phyloP scores from a whole-genome alignment of 1,140 invertebrate genomes.

The Brachionus manjavacas region DNA sequence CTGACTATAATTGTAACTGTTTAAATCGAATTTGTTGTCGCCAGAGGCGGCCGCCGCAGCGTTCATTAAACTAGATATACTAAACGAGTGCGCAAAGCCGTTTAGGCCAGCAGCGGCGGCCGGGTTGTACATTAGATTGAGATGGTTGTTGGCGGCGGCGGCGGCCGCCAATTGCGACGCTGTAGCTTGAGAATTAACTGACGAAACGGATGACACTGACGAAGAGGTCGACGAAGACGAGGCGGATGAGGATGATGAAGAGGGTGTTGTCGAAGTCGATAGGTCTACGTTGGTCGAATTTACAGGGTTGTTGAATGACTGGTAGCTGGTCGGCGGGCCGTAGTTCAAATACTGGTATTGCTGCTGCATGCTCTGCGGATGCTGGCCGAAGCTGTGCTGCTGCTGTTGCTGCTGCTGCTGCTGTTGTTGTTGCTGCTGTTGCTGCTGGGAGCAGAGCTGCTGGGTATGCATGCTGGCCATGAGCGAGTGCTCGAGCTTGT shows the following conservation, averaged over 20 bases:
- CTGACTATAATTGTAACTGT: slow-evolving; percentile 42
- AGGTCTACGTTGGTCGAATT: not conserved
- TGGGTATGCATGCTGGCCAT: slow-evolving; percentile 5
- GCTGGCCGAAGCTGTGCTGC: not conserved
- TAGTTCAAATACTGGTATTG: slow-evolving; percentile 25
- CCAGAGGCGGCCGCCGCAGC: slow-evolving; percentile 14
- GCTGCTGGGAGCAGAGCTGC: not conserved
- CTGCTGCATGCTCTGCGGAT: not conserved
- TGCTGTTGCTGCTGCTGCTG: not conserved
- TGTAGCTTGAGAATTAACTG: slow-evolving; percentile 21
- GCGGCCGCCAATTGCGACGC: not conserved
- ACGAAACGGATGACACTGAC: not conserved
- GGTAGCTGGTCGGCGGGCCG: not conserved
- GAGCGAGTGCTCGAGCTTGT: slow-evolving; percentile 2
- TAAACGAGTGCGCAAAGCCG: slow-evolving; percentile 42
- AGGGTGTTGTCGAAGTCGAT: slow-evolving; percentile 18
- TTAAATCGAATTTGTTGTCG: slow-evolving; percentile 42
- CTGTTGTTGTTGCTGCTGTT: not conserved
- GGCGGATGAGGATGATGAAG: slow-evolving; percentile 7
- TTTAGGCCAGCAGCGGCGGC: slow-evolving; percentile 41
- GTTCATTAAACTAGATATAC: slow-evolving; percentile 42
- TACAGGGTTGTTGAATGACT: not conserved
- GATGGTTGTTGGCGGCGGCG: not conserved
- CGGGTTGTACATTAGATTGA: slow-evolving; percentile 39
- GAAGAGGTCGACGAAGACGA: not conserved